Percentiles rank a stretch among this genome's conserved stretches.
Evolutionary conservation across 2,888 invertebrate species (phyloP).

Genomic region (Bunonema sp.): DNA sequence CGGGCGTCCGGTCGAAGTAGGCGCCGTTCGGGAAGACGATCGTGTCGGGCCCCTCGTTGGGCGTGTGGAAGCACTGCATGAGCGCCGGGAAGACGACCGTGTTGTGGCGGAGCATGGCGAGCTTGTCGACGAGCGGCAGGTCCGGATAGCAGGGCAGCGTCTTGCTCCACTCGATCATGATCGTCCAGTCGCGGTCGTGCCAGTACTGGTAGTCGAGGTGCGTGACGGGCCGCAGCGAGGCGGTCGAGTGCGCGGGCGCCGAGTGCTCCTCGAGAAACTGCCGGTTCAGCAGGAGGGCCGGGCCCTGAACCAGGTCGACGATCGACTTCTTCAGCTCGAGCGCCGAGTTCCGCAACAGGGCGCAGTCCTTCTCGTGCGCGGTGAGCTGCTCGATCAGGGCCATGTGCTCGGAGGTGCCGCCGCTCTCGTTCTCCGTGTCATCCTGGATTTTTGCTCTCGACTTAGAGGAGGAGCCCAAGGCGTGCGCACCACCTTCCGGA

Average conservation of each 20-base stretch:
- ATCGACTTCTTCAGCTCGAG: conserved; percentile 1
- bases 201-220: conserved; percentile 30
- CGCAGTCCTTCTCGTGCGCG: conserved; percentile 1
- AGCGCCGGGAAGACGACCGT: conserved; percentile 40
- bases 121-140: conserved; percentile 24
- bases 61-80: conserved; percentile 38
- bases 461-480: too few species aligned
- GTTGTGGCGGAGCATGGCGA: conserved; percentile 36
- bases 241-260: conserved; percentile 2
- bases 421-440: too few species aligned
- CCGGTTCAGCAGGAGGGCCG: conserved; percentile 2
- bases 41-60: conserved; percentile 32
- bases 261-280: neutral
- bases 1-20: conserved; percentile 33
- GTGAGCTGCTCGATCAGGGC: conserved; percentile 7
- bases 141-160: conserved; percentile 28
- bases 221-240: conserved; percentile 16
- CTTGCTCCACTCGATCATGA: conserved; percentile 44
- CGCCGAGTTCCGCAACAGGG: conserved; percentile 1
- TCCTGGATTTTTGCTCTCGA: too few species aligned
- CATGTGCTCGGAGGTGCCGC: too few species aligned
- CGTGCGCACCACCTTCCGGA: conserved; percentile 14
- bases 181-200: conserved; percentile 34
- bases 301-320: conserved; percentile 1
- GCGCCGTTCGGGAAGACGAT: conserved; percentile 41